Evolutionary conservation across 2,797 vertebrate species (phyloP), one percentile per base, ranked within the genome.

Genomic region (Molossus alvarezi): DNA sequence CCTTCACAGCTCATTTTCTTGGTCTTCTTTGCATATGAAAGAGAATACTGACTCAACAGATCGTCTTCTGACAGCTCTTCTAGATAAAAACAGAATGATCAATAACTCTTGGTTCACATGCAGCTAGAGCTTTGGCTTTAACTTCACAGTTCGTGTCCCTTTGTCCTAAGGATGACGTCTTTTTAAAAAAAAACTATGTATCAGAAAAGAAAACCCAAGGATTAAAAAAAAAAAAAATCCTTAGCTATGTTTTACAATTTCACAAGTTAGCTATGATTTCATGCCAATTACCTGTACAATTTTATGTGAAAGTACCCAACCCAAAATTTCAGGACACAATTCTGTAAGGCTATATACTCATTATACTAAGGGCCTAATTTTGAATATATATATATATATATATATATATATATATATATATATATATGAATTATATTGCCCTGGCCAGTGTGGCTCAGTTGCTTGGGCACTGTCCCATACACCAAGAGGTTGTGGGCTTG

Each of bases 41-140:
- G 96, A 0, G 98, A 99, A 97, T 99, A 99, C 95, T 99, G 99
- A 91, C 97, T 98, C 95, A 99, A 96, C 45, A 99, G 97, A 11
- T 99, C 99, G 77, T 98, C 98, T 93, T 99, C 99, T 0, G 99
- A 99, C 13, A 99, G 20, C 0, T 98, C 98, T 88, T 99, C 99
- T 99, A 91, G 91, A 96, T 20, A 89, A 94, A 97, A 97, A 96
- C 27, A 97, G 37, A 96, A 96, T 91, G 69, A 55, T 23, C 48
- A 82, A 3, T 89, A 29, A 92, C 33, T 41, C 17, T n/a, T 14
- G 27, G 45, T 41, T 62, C 3, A 25, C 1, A 0, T 10, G 6
- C 14, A 73, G 25, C 29, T 72, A 53, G 72, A 72, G 33, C 84
- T 33, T 6, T 55, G n/a, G 11, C 33, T 21, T 27, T 48, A 48